Base-by-base conservation (phyloP, 2,113 vertebrate species). In the Mirounga angustirostris region DNA sequence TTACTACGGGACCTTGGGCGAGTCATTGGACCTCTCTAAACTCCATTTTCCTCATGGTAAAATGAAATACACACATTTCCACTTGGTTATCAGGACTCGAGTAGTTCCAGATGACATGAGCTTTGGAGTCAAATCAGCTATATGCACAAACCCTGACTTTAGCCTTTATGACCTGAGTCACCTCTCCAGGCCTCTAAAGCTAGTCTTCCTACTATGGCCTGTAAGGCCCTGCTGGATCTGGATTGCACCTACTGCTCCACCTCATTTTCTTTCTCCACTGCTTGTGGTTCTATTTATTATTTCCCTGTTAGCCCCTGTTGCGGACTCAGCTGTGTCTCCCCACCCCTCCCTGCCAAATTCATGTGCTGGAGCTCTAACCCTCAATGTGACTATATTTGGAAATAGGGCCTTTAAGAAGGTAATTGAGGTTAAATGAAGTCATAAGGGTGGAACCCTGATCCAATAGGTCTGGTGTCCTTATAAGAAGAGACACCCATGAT, bases 11-110 rank as follows among this genome's bases (percentile, higher is more conserved):
- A 71, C 28, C 46, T 78, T 71, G n/a, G 30, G 15, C 30, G 61
- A 96, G 43, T 94, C 58, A 92, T 56, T 56, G 89, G 81, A 80
- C 43, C 24, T 89, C 63, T 95, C 71, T 95, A 69, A 89, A 86
- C 10, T 59, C 67, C 15, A 56, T 30, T 59, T 94, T 85, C 43
- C 65, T 81, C 28, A 4, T 50, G 15, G 61, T 85, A 96, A 91
- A 91, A 91, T 59, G 76, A 80, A 88, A 86, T 59, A 43, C n/a
- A 59, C 15, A 21, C 7, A 92, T 71, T 71, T 59, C 28, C 54
- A 65, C 52, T 83, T 9, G 58, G 26, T 74, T 73, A 33, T 85
- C 58, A 90, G 80, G 33, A 81, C 43, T 74, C 56, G 36, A 80
- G 21, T 73, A 33, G 40, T 71, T 79, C 85, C 8, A 1, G 13